Percentiles rank a stretch among this genome's conserved stretches.
Conservation (phyloP, 2,113 vertebrate species). For the Cariama cristata region DNA sequence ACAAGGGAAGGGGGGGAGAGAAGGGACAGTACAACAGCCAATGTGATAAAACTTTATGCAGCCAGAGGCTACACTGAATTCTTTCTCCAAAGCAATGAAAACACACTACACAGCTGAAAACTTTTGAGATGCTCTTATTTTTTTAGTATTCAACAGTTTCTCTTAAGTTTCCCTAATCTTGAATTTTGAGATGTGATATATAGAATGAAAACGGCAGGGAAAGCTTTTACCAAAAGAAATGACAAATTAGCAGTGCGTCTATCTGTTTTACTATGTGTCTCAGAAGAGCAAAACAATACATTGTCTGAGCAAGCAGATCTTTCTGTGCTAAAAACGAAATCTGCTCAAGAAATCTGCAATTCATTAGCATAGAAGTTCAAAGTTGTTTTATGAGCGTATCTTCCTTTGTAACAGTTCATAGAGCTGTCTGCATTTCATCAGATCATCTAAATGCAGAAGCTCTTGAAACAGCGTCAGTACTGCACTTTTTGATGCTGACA, state of each 20-base stretch:
- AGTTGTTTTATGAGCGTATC: neutral
- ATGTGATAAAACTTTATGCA: neutral
- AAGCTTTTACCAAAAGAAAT: neutral
- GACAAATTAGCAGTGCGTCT: fast-evolving
- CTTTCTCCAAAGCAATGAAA: neutral
- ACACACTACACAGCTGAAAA: neutral
- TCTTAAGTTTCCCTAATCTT: neutral
- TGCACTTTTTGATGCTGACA: neutral
- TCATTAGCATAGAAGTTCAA: slow-evolving; percentile 4
- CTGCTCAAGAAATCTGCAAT: neutral
- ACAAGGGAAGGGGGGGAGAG: neutral
- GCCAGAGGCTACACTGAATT: neutral
- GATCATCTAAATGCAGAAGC: neutral
- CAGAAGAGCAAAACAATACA: neutral
- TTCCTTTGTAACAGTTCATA: neutral
- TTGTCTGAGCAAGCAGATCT: neutral
- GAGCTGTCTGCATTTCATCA: neutral
- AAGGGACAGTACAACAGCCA: neutral
- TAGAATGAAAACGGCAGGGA: neutral
- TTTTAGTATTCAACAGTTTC: neutral
- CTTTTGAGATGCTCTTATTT: neutral
- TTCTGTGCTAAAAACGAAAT: neutral
- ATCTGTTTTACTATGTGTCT: neutral
- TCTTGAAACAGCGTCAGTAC: neutral
- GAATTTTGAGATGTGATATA: neutral